Conservation (phyloP, 92 coral and sea anemone genomes). For the Palythoa caribaeorum region DNA sequence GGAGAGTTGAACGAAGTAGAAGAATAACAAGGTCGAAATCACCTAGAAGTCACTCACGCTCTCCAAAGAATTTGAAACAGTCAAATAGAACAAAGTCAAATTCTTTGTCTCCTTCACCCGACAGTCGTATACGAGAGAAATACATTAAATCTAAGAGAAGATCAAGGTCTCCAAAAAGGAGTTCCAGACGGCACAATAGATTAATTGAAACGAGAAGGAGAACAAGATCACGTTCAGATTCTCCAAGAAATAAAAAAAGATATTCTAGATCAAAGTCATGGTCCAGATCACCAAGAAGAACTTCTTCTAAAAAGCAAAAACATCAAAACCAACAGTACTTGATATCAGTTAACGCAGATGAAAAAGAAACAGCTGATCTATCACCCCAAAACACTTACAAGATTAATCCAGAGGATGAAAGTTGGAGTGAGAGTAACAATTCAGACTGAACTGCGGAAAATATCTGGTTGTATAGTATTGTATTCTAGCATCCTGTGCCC, state of each 20-base stretch:
- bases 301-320: slow-evolving; percentile 8
- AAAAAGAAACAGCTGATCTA: not conserved
- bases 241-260: slow-evolving; percentile 31
- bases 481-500: not conserved
- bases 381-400: not conserved
- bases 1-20: not conserved
- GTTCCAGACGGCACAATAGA: not conserved
- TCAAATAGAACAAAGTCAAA: slow-evolving; percentile 37
- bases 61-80: slow-evolving; percentile 36
- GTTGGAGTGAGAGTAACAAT: slow-evolving; percentile 18
- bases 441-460: slow-evolving; percentile 12
- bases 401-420: not conserved
- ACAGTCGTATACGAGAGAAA: slow-evolving; percentile 39
- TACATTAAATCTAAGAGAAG: slow-evolving; percentile 9
- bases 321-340: not conserved
- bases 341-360: not conserved
- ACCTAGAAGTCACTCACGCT: slow-evolving; percentile 36
- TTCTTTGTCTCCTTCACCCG: slow-evolving; percentile 26
- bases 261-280: slow-evolving; percentile 17
- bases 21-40: slow-evolving; percentile 3
- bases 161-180: slow-evolving; percentile 55
- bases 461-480: not conserved
- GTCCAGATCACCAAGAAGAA: slow-evolving; percentile 22
- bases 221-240: slow-evolving; percentile 34
- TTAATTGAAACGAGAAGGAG: slow-evolving; percentile 10